phyloP scores from a whole-genome alignment of 2,113 vertebrate species.

The Antechinus flavipes region DNA sequence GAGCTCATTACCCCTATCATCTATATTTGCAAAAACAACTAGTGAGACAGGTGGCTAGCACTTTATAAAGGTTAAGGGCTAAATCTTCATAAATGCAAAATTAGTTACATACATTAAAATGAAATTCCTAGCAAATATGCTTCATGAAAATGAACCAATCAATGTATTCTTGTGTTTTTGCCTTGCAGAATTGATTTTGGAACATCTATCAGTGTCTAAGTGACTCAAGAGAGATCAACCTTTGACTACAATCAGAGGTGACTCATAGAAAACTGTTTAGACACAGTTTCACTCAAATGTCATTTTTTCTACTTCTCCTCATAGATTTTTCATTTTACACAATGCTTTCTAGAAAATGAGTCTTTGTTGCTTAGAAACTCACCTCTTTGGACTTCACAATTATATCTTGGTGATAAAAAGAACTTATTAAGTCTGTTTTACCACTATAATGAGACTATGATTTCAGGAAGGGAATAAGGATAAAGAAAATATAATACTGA shows the following conservation, averaged over 20 bases:
- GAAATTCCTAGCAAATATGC: neutral
- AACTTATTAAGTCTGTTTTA: neutral
- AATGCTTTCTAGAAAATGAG: neutral
- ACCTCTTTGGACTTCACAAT: neutral
- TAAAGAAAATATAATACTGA: neutral
- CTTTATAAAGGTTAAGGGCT: neutral
- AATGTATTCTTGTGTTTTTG: neutral
- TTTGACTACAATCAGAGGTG: neutral
- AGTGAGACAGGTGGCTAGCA: neutral
- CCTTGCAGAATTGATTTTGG: neutral
- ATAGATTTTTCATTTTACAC: neutral
- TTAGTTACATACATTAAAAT: neutral
- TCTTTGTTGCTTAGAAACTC: slow-evolving; percentile 4
- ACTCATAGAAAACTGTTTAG: neutral
- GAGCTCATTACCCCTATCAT: neutral
- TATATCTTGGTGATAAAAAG: neutral
- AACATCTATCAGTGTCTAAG: neutral
- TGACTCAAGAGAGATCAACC: neutral
- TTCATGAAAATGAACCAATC: neutral
- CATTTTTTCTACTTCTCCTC: neutral
- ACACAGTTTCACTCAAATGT: neutral
- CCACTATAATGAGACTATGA: neutral
- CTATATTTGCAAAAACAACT: neutral
- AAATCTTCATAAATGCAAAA: neutral
- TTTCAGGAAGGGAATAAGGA: neutral